Evolutionary conservation across 2,797 vertebrate genomes (phyloP), one percentile per base, ranked within the genome.

Genomic region (Coregonus sp.): DNA sequence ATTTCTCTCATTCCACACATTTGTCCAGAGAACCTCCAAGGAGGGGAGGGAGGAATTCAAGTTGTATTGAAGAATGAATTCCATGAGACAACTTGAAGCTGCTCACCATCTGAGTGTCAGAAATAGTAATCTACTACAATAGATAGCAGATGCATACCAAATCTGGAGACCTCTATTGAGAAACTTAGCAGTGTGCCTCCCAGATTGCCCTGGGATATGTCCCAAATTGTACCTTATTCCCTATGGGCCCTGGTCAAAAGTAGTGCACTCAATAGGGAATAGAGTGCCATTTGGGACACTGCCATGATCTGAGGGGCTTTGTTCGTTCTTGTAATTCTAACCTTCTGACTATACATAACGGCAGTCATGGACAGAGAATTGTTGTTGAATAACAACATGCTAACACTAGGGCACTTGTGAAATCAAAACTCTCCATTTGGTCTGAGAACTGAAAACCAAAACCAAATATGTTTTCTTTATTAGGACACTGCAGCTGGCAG

Each of bases 371-470:
- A 61, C n/a, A n/a, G 20, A 63, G 7, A 63, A 20, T 51, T 51
- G 59, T 63, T 63, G 59, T 63, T 63, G 59, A 29, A 25, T 11
- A 63, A 63, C 59, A 63, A 29, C 59, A 25, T 25, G 59, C 50
- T 15, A 29, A 29, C 51, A 33, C 29, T 76, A 79, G 78, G 59
- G 77, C 79, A 84, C 86, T 78, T 87, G 52, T 69, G 78, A 86
- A 85, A 88, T 78, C 77, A 72, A 81, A 84, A 67, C 65, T 61
- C 75, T 67, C 29, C 31, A 73, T 76, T 59, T 78, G 76, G 70
- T 77, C 68, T 69, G 50, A 67, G 72, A 79, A 81, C 25, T 69
- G 52, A 79, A 81, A 75, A 75, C 59, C 59, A 73, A 81, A 79
- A 69, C 51, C 65, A 40, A 75, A 29, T 56, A 20, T n/a, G 33